Conservation (phyloP, 2,888 invertebrate genomes). For the Cyaniris semiargus region DNA sequence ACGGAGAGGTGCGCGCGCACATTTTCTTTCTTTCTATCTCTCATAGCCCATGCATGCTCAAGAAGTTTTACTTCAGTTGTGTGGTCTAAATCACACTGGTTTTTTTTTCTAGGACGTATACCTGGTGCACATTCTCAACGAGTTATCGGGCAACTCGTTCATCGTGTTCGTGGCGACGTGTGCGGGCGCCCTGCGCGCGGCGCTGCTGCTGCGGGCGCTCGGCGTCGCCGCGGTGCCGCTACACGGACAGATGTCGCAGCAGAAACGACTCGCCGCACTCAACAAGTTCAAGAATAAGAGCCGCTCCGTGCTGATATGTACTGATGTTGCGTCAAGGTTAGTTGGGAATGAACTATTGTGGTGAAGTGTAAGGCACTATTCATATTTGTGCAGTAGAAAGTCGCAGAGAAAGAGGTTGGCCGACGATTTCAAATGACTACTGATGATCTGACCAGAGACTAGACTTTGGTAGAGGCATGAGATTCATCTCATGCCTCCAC, state of each 20-base stretch:
- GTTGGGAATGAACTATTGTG: slow-evolving; percentile 35
- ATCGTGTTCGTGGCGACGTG: slow-evolving; percentile 99
- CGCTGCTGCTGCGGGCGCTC: slow-evolving; percentile 92
- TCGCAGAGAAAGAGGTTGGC: no score
- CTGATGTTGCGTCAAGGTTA: slow-evolving; percentile 98
- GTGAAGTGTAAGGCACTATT: not conserved
- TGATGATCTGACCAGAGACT: no score
- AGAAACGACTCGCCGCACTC: slow-evolving; percentile 95
- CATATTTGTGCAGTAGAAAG: not conserved
- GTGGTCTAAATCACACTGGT: no score
- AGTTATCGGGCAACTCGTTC: slow-evolving; percentile 95
- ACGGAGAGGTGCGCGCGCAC: no score
- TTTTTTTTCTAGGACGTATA: slow-evolving; percentile 89
- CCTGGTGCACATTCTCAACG: slow-evolving; percentile 96
- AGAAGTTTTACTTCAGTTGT: no score
- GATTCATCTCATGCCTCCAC: no score
- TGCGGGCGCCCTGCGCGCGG: slow-evolving; percentile 93
- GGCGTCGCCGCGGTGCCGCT: slow-evolving; percentile 97
- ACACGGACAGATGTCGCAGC: slow-evolving; percentile 99
- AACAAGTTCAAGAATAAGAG: slow-evolving; percentile 98
- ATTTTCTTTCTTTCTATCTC: no score
- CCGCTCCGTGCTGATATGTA: slow-evolving; percentile 97
- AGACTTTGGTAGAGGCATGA: no score
- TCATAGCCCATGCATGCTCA: no score
- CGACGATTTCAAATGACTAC: no score